Evolutionary conservation across 2,113 vertebrate species (phyloP), one percentile per base, ranked within the genome.

Genomic region (Syngnathus typhle): DNA sequence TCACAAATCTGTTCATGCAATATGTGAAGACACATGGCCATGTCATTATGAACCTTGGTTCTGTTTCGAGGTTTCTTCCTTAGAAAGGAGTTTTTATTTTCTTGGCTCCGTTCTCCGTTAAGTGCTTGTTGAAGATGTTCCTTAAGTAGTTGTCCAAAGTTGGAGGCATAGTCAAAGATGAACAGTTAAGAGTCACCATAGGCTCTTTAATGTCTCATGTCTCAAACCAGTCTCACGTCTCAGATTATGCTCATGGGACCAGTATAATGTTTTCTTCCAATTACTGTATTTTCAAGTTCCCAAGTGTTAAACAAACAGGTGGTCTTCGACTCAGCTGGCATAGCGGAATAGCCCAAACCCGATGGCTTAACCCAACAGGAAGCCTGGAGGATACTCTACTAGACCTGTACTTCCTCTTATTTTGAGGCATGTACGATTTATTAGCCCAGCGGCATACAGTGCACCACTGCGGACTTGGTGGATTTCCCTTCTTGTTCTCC

Each of bases 341-440:
- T 68, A 49, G 46, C 71, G 76, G 74, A 86, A 83, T 74, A 82
- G 78, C 80, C 76, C 54, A 78, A 80, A 80, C 82, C 82, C 74
- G 78, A 67, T 80, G 87, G 88, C 84, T 85, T 81, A 84, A 80
- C 77, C 74, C 78, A 76, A 83, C 86, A 86, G 88, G 90, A 90
- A 91, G 80, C 82, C 84, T 87, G 77, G 79, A 88, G 90, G 88
- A 89, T 92, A 88, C 86, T 87, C 90, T 87, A 90, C 88, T 91
- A 90, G 83, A 81, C 81, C 84, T 85, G 76, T 75, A 78, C 84
- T 91, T 94, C 91, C 89, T 88, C 82, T 73, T 65, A 84, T 89
- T 93, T 92, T 92, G 87, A 92, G 90, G 87, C 88, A 78, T 66
- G 76, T 81, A 87, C 81, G 84, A 91, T 87, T 86, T 87, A 88